Base-by-base conservation (phyloP, 2,888 invertebrate species). In the Uropetala carovei region DNA sequence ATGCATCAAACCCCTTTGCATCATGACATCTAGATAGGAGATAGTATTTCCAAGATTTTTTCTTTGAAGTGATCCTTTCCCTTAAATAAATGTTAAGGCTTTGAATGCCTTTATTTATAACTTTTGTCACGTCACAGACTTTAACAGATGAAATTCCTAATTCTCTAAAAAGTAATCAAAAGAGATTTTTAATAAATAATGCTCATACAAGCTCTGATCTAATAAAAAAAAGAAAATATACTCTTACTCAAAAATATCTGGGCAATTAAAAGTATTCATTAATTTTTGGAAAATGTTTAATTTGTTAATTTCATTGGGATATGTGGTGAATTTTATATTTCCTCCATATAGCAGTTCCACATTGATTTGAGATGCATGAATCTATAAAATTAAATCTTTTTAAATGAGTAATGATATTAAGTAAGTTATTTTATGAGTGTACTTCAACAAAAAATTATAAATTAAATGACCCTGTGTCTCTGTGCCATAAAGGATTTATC, bases 271-370 rank as follows among this genome's bases (percentile, higher is more conserved):
- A 30, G 86, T 14, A 60, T 86, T 60, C 60, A 86, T 59, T 64
- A 86, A 7, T 18, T 64, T 64, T 60, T 30, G 59, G 10, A 86
- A 86, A 10, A 18, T 30, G 16, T 16, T 18, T 27, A 10, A 60
- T 30, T 27, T 30, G 59, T 64, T 27, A 13, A 60, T 86, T 86
- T 60, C 43, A 27, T 11, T 27, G 0, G 30, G 11, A 43, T 60
- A 30, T 60, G 10, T 86, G 16, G 13, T 86, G 27, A 60, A 60
- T 22, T 11, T 22, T 59, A 64, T 64, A 30, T 86, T 86, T 30
- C 86, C 86, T 18, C 59, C 86, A 60, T 64, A 16, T 30, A 27
- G 86, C 16, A 86, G 30, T 64, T 86, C 86, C 60, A 64, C 14
- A 30, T 64, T 60, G 60, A 60, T 86, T 86, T 43, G 59, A 11